Conservation (phyloP, 2,113 vertebrate species). For the Taurulus bubalis region DNA sequence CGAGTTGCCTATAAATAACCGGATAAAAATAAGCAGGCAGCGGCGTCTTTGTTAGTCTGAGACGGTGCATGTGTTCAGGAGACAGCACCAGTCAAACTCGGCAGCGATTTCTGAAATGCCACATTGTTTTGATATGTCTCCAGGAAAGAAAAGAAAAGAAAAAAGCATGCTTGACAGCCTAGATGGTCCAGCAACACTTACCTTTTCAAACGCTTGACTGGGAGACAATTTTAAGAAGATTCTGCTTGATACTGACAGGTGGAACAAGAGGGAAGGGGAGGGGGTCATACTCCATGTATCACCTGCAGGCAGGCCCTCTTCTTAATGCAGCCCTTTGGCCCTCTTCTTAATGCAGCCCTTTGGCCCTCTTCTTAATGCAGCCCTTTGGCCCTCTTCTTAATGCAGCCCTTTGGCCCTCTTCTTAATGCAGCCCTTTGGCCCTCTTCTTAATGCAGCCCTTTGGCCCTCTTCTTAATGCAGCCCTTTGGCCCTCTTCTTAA, state of each 20-base stretch:
- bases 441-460: too few relatives aligned
- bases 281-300: slow-evolving; percentile 63
- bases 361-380: too few relatives aligned
- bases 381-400: slow-evolving; percentile 10
- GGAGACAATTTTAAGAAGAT: slow-evolving; percentile 50
- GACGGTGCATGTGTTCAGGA: slow-evolving; percentile 43
- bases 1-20: slow-evolving; percentile 57
- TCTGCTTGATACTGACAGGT: slow-evolving; percentile 57
- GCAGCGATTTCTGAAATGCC: slow-evolving; percentile 72
- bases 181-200: slow-evolving; percentile 61
- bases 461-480: too few relatives aligned
- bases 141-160: slow-evolving; percentile 18
- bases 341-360: too few relatives aligned
- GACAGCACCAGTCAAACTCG: slow-evolving; percentile 56
- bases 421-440: too few relatives aligned
- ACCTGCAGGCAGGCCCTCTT: slow-evolving; percentile 40
- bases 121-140: slow-evolving; percentile 59
- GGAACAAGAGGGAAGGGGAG: slow-evolving; percentile 38
- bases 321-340: too few relatives aligned
- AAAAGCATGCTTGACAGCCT: slow-evolving; percentile 52
- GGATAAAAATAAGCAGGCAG: slow-evolving; percentile 53
- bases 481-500: slow-evolving; percentile 10
- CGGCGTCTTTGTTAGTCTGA: slow-evolving; percentile 49
- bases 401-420: too few relatives aligned
- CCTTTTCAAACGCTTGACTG: slow-evolving; percentile 61